Conservation (phyloP, 2,888 invertebrate genomes). For the Eristalis arbustorum region DNA sequence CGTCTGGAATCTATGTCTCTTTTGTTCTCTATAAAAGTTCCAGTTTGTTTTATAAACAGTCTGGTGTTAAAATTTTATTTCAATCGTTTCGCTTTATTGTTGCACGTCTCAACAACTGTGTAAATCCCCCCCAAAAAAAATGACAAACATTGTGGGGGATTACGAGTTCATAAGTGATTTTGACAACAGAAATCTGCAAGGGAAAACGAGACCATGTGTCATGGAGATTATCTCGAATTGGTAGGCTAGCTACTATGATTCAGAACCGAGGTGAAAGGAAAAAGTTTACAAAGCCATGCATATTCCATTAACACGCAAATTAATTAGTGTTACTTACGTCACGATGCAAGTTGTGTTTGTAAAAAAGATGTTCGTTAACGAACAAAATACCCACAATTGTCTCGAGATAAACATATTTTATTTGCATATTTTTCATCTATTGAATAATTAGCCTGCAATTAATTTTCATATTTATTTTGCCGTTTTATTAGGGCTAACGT, state of each 20-base stretch:
- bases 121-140: constrained; percentile 34
- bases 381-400: constrained; percentile 33
- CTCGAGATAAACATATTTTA: constrained; percentile 16
- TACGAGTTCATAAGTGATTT: constrained; percentile 14
- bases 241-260: not conserved
- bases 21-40: not conserved
- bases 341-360: constrained; percentile 2
- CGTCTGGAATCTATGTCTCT: not conserved
- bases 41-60: constrained; percentile 10
- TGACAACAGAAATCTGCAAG: constrained; percentile 19
- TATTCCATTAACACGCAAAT: constrained; percentile 24
- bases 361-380: constrained; percentile 7
- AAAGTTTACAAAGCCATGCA: not conserved
- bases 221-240: not conserved
- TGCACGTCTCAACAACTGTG: constrained; percentile 31
- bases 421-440: constrained; percentile 28
- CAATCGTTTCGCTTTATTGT: not conserved
- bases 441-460: constrained; percentile 13
- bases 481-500: not conserved
- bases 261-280: not conserved
- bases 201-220: constrained; percentile 16
- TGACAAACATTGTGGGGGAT: constrained; percentile 5
- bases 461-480: not conserved
- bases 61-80: not conserved
- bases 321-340: constrained; percentile 36